Evolutionary conservation across 1,140 invertebrate species (phyloP), one percentile per base, ranked within the genome.

Genomic region (Drosophila arizonae): DNA sequence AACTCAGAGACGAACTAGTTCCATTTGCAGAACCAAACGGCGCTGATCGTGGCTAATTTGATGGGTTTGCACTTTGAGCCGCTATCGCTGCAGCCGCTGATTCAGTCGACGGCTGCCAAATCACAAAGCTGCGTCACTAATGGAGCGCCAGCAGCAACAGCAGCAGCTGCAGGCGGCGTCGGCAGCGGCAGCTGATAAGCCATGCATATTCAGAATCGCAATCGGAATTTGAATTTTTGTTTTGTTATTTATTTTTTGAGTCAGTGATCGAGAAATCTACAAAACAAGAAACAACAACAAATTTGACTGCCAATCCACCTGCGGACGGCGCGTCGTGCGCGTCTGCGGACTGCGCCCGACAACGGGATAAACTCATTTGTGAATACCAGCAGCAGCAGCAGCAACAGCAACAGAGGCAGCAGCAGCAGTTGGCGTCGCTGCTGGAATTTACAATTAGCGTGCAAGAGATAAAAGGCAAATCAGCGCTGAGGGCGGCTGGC

Each of bases 371-470:
- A 79, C 68, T 79, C 72, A 72, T 70, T 72, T 68, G 56, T 64
- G 52, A 45, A 52, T 28, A 46, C 57, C 64, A 24, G 21, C 21
- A 28, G 67, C 46, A 15, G 46, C 58, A 51, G 61, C 56, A 24
- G 60, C 67, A 46, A 10, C 36, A 13, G 36, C 43, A 28, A 48
- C 26, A 28, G 72, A 17, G 15, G 28, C 48, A 21, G 45, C 33
- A 36, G 52, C 39, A 43, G 70, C 48, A 43, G 55, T 21, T 28
- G 39, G 24, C 36, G 28, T 24, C 30, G 60, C 54, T 72, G 65
- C 58, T 76, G 76, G 80, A 76, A 84, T 72, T 78, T 50, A 78
- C 67, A 78, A 68, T 77, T 71, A 71, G 62, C 41, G 46, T 15
- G 54, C 28, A n/a, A 60, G 21, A 68, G 61, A 70, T 68, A 61